These are phyloP conservation scores for Odontophorus gujanensis DNA, from an alignment of 2,113 vertebrate genomes.

Conservation along the genomic window DNA sequence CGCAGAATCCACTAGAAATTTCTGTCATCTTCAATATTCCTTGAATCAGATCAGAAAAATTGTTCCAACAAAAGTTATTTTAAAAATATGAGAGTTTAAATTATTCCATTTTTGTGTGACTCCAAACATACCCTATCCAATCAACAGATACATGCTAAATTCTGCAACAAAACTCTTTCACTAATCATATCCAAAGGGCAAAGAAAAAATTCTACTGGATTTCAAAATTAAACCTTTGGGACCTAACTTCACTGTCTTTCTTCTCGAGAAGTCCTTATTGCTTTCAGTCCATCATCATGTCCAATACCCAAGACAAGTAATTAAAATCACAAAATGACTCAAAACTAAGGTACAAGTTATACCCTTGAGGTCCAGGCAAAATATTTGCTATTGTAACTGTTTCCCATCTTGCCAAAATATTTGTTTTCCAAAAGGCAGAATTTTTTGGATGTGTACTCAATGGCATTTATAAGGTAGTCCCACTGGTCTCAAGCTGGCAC, in stretches of 20 bases:
- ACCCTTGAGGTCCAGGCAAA: conserved; percentile 52
- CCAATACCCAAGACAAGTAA: conserved; percentile 67
- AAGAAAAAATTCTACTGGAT: conserved; percentile 18
- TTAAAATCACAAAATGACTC: conserved; percentile 41
- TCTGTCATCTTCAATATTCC: neutral
- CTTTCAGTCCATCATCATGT: conserved; percentile 39
- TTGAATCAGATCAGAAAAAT: neutral
- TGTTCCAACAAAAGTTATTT: neutral
- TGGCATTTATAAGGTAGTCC: conserved; percentile 8
- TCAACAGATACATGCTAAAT: neutral
- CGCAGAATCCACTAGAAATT: neutral
- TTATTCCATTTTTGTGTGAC: neutral
- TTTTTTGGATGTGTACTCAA: conserved; percentile 13
- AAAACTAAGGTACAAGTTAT: conserved; percentile 37
- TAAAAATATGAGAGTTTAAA: neutral
- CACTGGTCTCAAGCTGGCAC: conserved; percentile 28
- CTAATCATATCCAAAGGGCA: conserved; percentile 13
- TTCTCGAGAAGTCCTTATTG: conserved; percentile 16
- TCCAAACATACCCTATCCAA: neutral
- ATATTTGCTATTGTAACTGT: conserved; percentile 48
- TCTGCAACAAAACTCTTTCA: neutral
- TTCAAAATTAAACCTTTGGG: conserved; percentile 62
- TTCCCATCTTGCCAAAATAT: conserved; percentile 45
- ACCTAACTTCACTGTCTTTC: conserved; percentile 22
- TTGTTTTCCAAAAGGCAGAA: conserved; percentile 32